Evolutionary conservation across 2,888 invertebrate genomes (phyloP), one percentile per base, ranked within the genome.

Genomic region (Bugulina stolonifera): DNA sequence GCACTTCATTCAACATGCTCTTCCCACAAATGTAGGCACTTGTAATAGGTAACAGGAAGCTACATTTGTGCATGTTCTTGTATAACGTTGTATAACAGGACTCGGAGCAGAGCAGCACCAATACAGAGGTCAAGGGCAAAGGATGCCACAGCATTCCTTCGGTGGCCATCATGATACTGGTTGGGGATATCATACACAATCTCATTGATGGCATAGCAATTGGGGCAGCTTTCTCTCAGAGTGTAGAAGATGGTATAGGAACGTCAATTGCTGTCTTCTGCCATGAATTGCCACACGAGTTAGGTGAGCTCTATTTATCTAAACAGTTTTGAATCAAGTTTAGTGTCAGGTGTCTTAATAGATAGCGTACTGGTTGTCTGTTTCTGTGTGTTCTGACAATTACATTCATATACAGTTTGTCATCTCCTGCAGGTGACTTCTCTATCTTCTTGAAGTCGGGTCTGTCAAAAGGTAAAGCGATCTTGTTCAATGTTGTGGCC

Each of bases 221-320:
- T 29, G 82, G 81, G 0, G 81, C 81, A 10, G 79, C 81, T 18
- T 83, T 81, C 73, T 76, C 77, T 18, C 74, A 75, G 22, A 76
- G 77, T 43, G 70, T 78, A n/a, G 72, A 75, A 5, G 76, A 78
- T 18, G 84, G 84, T 10, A 69, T 84, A n/a, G 79, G 82, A 2
- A 81, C 84, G 0, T 76, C 83, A 0, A 77, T 84, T 35, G 84
- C 84, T n/a, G 81, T 84, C 22, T 76, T 82, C n/a, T 83, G 80
- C 69, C 84, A 84, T 75, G 84, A 84, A 75, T 69, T 83, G 23
- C 83, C 82, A 35, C 82, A 82, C 74, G 83, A 82, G 77, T 74
- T 83, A 27, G 64, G 64, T 64, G 10, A 27, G 57, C n/a, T 57
- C 52, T 10, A 52, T 10, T 22, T 52, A 52, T 52, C n/a, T n/a